Evolutionary conservation across 2,113 vertebrate genomes (phyloP).

Genomic region (Lophius piscatorius): DNA sequence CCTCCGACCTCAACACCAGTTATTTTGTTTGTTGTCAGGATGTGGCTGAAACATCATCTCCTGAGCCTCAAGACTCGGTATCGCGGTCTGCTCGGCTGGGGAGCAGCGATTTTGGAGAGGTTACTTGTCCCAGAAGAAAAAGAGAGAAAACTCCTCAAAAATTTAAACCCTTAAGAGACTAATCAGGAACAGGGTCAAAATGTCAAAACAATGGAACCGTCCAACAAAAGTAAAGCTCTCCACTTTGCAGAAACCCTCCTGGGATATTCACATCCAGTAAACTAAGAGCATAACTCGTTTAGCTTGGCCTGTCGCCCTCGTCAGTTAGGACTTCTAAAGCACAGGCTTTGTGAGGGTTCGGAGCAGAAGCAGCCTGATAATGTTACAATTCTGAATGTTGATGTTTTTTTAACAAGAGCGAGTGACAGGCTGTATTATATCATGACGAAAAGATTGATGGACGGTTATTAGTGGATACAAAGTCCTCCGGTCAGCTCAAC

Average conservation of each 20-base stretch:
- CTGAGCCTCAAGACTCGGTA: constrained; percentile 36
- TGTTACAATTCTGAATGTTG: constrained; percentile 50
- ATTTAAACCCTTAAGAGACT: constrained; percentile 63
- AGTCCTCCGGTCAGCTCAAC: constrained; percentile 27
- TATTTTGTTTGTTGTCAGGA: constrained; percentile 71
- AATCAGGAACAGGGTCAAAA: constrained; percentile 71
- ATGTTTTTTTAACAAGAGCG: constrained; percentile 54
- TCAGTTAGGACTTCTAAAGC: constrained; percentile 52
- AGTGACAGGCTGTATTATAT: constrained; percentile 45
- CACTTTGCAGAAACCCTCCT: constrained; percentile 52
- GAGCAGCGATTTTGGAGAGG: constrained; percentile 53
- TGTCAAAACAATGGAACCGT: constrained; percentile 69
- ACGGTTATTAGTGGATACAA: constrained; percentile 49
- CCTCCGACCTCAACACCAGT: constrained; percentile 45
- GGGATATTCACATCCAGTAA: constrained; percentile 64
- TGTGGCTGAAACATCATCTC: constrained; percentile 71
- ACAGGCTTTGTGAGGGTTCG: constrained; percentile 32
- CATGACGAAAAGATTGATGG: constrained; percentile 50
- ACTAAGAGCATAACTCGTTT: constrained; percentile 62
- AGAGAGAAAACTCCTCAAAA: constrained; percentile 38
- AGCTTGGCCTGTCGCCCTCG: constrained; percentile 52
- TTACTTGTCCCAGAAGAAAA: constrained; percentile 29
- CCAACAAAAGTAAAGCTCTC: constrained; percentile 69
- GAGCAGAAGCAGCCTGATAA: constrained; percentile 53
- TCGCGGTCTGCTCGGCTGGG: constrained; percentile 38